A percentile compares a stretch with the other conserved stretches of the same genome.
Evolutionary conservation across 1,140 invertebrate species (phyloP).

Genomic region (Cyrtorhinus lividipennis): DNA sequence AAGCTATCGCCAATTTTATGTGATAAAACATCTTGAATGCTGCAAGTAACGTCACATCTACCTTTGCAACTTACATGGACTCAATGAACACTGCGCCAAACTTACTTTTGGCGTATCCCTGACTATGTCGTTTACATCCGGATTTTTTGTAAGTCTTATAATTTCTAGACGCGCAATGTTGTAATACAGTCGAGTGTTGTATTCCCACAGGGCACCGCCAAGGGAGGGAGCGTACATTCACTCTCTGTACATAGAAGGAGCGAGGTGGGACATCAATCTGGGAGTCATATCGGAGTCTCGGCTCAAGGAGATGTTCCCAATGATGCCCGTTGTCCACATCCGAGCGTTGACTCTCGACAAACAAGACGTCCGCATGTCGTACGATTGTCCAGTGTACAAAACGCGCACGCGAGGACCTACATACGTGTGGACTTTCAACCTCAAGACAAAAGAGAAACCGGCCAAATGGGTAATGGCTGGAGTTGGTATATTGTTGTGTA

Average conservation of each 20-base stretch:
- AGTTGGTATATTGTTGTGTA: constrained; percentile 62
- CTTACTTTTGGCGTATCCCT: no score
- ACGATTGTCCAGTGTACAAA: constrained; percentile 89
- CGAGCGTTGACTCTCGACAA: constrained; percentile 61
- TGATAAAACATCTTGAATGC: no score
- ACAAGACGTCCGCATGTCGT: constrained; percentile 68
- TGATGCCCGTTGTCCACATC: constrained; percentile 82
- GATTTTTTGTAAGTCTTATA: no score
- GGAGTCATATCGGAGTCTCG: constrained; percentile 67
- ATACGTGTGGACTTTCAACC: constrained; percentile 91
- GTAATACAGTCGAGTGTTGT: no score
- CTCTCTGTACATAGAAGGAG: constrained; percentile 85
- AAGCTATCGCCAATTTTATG: no score
- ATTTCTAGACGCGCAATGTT: no score
- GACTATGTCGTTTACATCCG: no score
- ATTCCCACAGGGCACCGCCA: constrained; percentile 61
- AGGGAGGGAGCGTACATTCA: constrained; percentile 82
- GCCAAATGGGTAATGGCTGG: constrained; percentile 86
- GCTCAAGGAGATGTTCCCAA: constrained; percentile 76
- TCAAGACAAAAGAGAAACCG: constrained; percentile 75
- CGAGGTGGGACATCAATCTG: constrained; percentile 66
- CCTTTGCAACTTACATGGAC: no score
- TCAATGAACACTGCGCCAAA: no score
- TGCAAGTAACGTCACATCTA: no score
- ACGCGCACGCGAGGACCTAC: constrained; percentile 73